Evolutionary conservation across 2,797 vertebrate species (phyloP).

Genomic region (Calcarius lapponicus): DNA sequence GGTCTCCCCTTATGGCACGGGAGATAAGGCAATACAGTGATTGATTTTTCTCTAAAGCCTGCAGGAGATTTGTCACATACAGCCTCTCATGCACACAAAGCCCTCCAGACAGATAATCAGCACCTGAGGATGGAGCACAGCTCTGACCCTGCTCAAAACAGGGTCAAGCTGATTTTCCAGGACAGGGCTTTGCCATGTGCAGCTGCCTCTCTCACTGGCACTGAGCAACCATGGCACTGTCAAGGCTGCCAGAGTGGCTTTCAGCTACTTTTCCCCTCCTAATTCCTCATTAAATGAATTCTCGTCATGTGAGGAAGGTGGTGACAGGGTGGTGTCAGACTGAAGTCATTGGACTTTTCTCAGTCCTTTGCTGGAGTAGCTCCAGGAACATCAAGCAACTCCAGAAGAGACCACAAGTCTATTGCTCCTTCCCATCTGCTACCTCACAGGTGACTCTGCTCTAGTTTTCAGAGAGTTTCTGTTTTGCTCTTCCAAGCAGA

Average conservation of each 20-base stretch:
- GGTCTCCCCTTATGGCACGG: not conserved
- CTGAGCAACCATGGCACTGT: not conserved
- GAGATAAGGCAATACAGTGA: not conserved
- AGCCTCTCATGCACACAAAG: not conserved
- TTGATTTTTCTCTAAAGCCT: not conserved
- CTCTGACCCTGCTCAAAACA: constrained; percentile 22
- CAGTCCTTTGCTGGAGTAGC: not conserved
- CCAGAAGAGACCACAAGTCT: not conserved
- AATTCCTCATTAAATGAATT: not conserved
- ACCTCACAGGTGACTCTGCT: not conserved
- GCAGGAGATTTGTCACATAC: not conserved
- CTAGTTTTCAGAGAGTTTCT: not conserved
- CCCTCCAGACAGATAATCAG: constrained; percentile 32
- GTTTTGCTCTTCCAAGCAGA: not conserved
- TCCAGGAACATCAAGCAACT: not conserved
- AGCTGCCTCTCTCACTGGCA: not conserved
- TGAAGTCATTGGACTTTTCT: not conserved
- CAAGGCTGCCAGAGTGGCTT: not conserved
- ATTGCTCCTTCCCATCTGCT: not conserved
- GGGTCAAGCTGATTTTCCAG: constrained; percentile 41
- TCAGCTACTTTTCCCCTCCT: not conserved
- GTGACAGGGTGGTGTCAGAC: not conserved
- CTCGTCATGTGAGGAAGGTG: not conserved
- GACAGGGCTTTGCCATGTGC: not conserved
- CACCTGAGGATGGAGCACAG: not conserved